phyloP scores from a whole-genome alignment of 2,113 vertebrate species.

The Calypte anna region DNA sequence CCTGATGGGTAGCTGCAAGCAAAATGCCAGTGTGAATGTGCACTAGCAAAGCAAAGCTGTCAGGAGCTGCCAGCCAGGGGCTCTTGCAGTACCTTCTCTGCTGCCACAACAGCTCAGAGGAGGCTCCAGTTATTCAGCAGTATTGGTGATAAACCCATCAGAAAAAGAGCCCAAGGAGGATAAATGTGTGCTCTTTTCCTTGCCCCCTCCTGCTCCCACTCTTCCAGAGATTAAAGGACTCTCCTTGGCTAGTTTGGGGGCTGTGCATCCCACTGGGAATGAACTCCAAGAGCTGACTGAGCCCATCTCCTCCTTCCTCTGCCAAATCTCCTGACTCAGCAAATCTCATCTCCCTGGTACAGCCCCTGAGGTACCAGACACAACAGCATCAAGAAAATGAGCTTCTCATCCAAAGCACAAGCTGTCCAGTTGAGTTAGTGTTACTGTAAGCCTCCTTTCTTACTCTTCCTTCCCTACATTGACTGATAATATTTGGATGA shows the following conservation, averaged over 20 bases:
- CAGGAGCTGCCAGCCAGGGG: accelerated
- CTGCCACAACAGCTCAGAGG: not conserved
- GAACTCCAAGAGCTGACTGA: not conserved
- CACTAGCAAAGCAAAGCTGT: not conserved
- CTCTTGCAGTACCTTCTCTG: not conserved
- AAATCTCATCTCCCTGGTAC: not conserved
- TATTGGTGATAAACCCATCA: not conserved
- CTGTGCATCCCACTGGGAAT: not conserved
- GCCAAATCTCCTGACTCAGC: slow-evolving; percentile 22
- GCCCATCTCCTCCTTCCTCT: not conserved
- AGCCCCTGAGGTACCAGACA: not conserved
- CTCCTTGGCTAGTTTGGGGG: not conserved
- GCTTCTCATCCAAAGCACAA: not conserved
- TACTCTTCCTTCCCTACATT: not conserved
- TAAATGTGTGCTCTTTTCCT: not conserved
- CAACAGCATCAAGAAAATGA: not conserved
- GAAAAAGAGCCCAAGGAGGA: not conserved
- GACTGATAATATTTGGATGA: not conserved
- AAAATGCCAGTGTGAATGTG: not conserved
- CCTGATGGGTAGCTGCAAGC: not conserved
- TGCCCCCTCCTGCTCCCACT: not conserved
- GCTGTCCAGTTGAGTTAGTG: not conserved
- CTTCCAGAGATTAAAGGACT: not conserved
- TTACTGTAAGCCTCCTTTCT: not conserved
- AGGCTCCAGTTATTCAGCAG: not conserved